Evolutionary conservation across 2,797 vertebrate genomes (phyloP).

Genomic region (Microcaecilia unicolor): DNA sequence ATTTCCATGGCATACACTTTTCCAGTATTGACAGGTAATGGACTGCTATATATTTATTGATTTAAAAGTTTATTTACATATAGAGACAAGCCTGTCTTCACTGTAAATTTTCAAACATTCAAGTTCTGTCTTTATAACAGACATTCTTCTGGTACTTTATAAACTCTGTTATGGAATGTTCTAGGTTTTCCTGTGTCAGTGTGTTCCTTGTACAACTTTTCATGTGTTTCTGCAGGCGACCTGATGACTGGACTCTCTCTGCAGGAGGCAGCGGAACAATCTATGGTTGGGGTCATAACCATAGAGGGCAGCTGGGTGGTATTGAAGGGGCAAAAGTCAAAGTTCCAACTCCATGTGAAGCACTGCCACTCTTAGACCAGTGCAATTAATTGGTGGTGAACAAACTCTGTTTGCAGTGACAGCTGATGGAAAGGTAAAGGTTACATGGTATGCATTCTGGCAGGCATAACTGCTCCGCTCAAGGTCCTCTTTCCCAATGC

Average conservation of each 20-base stretch:
- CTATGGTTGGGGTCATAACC: slow-evolving; percentile 98
- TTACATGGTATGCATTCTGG: too few relatives aligned
- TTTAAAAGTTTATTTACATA: too few relatives aligned
- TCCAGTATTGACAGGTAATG: too few relatives aligned
- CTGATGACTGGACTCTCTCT: slow-evolving; percentile 95
- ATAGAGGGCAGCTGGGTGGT: slow-evolving; percentile 93
- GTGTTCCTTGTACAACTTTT: too few relatives aligned
- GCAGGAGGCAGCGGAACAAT: slow-evolving; percentile 97
- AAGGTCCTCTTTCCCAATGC: too few relatives aligned
- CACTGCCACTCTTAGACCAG: slow-evolving; percentile 80
- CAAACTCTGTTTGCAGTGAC: slow-evolving; percentile 98
- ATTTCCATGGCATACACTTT: too few relatives aligned
- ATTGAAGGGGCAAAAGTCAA: slow-evolving; percentile 98
- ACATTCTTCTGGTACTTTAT: not conserved
- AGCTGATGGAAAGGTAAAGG: slow-evolving; percentile 86
- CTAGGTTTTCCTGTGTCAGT: not conserved
- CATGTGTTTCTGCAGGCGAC: slow-evolving; percentile 58
- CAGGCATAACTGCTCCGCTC: too few relatives aligned
- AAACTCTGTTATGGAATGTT: not conserved
- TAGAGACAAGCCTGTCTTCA: too few relatives aligned
- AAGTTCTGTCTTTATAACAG: too few relatives aligned
- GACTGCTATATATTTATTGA: too few relatives aligned
- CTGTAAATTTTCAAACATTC: not conserved
- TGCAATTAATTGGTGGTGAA: slow-evolving; percentile 93
- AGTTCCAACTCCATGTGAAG: slow-evolving; percentile 93